Evolutionary conservation across 2,888 invertebrate genomes (phyloP), one percentile per base, ranked within the genome.

Genomic region (Cylindroiulus punctatus): DNA sequence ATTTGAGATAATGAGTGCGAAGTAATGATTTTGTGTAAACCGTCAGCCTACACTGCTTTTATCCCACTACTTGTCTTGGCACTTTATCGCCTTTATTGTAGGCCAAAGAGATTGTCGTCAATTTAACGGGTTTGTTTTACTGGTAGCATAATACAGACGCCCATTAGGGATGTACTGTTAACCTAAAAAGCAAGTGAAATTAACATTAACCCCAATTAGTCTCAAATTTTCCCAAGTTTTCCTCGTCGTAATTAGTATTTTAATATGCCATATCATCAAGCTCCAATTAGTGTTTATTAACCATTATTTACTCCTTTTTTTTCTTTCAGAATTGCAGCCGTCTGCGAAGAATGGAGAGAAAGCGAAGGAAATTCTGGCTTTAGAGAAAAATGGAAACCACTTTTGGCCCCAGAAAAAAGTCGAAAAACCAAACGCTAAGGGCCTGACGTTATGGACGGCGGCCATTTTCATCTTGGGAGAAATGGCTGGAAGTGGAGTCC

Each of bases 401-500:
- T n/a, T n/a, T 22, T 40, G 36, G 40, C 82, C 36, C 1, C 36
- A 36, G 36, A 36, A 40, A 40, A 42, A 42, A 82, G 8, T 12
- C 1, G 82, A 82, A 22, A 82, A 17, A 32, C 40, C 47, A 44
- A 87, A 86, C 36, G 85, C 87, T 88, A 89, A 90, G 88, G 92
- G 92, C 0, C 89, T 93, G 19, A 91, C 89, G 86, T 90, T 92
- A 30, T 88, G 91, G 19, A 90, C 93, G 87, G 93, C 94, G 0
- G 92, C 93, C 0, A 91, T 94, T 87, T 93, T 95, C 89, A 93
- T 95, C 81, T 93, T 93, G 0, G 94, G 94, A 0, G 94, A 94
- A 90, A 94, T 95, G 93, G 94, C 94, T 0, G 95, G 95, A 81
- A 94, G 94, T 89, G 95, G 95, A 0, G 93, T 94, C n/a, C 91